Base-by-base conservation (phyloP, 2,888 invertebrate genomes). In the Sarcophaga rosellei region DNA sequence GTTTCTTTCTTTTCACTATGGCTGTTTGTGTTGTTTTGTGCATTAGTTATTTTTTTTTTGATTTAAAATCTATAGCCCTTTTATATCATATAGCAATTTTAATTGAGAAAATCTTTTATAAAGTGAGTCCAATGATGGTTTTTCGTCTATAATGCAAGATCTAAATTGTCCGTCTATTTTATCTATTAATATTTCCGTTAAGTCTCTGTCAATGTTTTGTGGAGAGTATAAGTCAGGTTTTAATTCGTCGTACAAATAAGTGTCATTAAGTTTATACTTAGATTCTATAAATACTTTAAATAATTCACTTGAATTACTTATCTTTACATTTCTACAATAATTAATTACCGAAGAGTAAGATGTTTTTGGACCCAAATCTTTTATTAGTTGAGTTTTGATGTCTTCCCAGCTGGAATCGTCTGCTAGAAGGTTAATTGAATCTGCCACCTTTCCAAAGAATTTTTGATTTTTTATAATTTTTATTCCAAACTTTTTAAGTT, bases 141-240 rank as follows among this genome's bases (percentile, higher is more conserved):
- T 45, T 73, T 73, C 47, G 25, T 63, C 78, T 62, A 62, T 78
- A 62, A 78, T 78, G 61, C 70, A 78, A 62, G 70, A 47, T 78
- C 62, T 70, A 69, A 77, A 78, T 78, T 78, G 78, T 78, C 69
- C 45, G 63, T 61, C 61, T 61, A 74, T 74, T 74, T 74, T 74
- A 23, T 59, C 35, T 44, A 73, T 73, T 59, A 73, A 61, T 61
- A 73, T 73, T 73, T 73, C 73, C 73, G 62, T 73, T 61, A 73
- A 73, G 61, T 73, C 44, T 35, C 61, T 73, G 44, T 74, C 63
- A 74, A 74, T 45, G 63, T 74, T 74, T 63, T 45, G 62, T 74
- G 47, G 63, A 21, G 63, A 45, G 62, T 25, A 25, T 25, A 25
- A 25, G 4, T 25, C 6, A 25, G 25, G 25, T 25, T 25, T 25